Evolutionary conservation across 2,888 invertebrate species (phyloP), one percentile per base, ranked within the genome.

Genomic region (Tinea pellionella): DNA sequence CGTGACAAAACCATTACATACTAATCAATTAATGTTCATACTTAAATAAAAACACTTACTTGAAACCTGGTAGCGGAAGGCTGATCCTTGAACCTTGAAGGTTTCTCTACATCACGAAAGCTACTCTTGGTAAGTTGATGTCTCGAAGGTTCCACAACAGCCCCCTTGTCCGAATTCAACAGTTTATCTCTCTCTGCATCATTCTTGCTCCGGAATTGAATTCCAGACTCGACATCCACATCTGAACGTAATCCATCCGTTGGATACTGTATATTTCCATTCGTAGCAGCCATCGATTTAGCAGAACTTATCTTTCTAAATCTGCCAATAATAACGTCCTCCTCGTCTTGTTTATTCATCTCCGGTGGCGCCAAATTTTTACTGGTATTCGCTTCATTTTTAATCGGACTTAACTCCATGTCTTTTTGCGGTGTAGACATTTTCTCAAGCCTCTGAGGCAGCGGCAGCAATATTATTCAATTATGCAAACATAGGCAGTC

Each of bases 1-100:
- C n/a, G n/a, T n/a, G n/a, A n/a, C n/a, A n/a, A n/a, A n/a, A n/a
- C n/a, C n/a, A n/a, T n/a, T n/a, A n/a, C n/a, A n/a, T n/a, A n/a
- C n/a, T n/a, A n/a, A n/a, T n/a, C n/a, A n/a, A n/a, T n/a, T n/a
- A n/a, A n/a, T 24, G 3, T 24, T 3, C 24, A 24, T 3, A 24
- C 2, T 3, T 3, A 24, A 24, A 24, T 6, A 24, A 24, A 24
- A 24, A 6, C 2, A 18, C 68, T 70, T 63, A 90, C 90, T 84
- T 90, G 90, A 70, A 91, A 91, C 63, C 90, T 86, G 8, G 90
- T 90, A 30, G 89, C 87, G 18, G 90, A 90, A 2, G 90, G 90
- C 42, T 83, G 85, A 66, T 90, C 90, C 69, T 84, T 90, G 65
- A 90, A 90, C 62, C 91, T 77, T 0, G 90, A 89, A 0, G 90